Evolutionary conservation across 2,888 invertebrate species (phyloP).

Genomic region (Hirtodrosophila trivittata): DNA sequence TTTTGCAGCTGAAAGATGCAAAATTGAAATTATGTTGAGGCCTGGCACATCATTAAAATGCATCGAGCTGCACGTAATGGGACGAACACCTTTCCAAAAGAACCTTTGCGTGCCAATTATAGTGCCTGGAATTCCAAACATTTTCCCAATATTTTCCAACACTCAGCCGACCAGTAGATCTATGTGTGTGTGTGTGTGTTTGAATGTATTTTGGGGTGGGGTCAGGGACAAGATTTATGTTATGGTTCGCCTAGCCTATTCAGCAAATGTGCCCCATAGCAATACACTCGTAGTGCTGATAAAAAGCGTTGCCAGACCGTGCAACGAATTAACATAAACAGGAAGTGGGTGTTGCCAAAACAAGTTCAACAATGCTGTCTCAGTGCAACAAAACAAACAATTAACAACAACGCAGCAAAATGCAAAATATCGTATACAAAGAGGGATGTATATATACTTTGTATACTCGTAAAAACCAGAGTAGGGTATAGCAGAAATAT

Average conservation of each 20-base stretch:
- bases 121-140: slow-evolving; percentile 53
- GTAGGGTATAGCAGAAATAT: no score
- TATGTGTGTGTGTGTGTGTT: slow-evolving; percentile 11
- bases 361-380: slow-evolving; percentile 31
- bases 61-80: slow-evolving; percentile 64
- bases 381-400: slow-evolving; percentile 54
- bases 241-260: slow-evolving; percentile 36
- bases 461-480: no score
- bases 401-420: slow-evolving; percentile 38
- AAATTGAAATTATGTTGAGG: slow-evolving; percentile 71
- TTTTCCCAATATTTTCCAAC: slow-evolving; percentile 38
- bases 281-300: slow-evolving; percentile 13
- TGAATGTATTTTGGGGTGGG: slow-evolving; percentile 1
- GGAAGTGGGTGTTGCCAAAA: slow-evolving; percentile 76
- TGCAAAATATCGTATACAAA: no score
- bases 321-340: slow-evolving; percentile 77
- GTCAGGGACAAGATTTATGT: slow-evolving; percentile 41
- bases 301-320: slow-evolving; percentile 64
- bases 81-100: slow-evolving; percentile 50
- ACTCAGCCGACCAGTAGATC: slow-evolving; percentile 18
- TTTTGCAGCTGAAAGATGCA: slow-evolving; percentile 69
- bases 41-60: slow-evolving; percentile 72
- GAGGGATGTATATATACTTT: no score
- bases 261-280: slow-evolving; percentile 33
- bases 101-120: slow-evolving; percentile 39